These are phyloP conservation scores for Aporophyla nigra DNA, from an alignment of 2,888 invertebrate genomes.

Conservation along the genomic window DNA sequence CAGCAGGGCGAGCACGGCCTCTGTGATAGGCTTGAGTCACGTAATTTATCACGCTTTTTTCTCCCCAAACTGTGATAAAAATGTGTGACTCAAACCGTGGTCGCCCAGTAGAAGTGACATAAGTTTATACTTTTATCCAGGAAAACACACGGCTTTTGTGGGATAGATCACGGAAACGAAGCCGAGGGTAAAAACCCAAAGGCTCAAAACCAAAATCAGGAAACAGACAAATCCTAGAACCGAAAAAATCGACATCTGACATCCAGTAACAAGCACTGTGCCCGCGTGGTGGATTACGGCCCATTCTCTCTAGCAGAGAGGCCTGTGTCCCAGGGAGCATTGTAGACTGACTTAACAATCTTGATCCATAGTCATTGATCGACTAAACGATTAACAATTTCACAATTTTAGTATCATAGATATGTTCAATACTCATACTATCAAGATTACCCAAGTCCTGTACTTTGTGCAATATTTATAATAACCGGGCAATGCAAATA, in stretches of 20 bases:
- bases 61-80: no score
- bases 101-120: no score
- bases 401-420: conserved; percentile 5
- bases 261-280: not conserved
- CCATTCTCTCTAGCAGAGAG: not conserved
- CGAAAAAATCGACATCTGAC: not conserved
- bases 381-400: conserved; percentile 29
- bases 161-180: not conserved
- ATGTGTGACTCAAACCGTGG: no score
- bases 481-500: conserved; percentile 9
- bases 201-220: not conserved
- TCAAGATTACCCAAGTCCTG: conserved; percentile 12
- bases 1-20: no score
- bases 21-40: no score
- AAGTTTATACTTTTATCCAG: not conserved
- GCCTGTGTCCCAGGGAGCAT: not conserved
- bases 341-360: not conserved
- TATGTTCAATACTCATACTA: conserved; percentile 3
- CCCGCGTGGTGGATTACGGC: not conserved
- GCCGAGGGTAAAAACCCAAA: not conserved
- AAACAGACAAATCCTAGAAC: no score
- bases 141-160: not conserved
- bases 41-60: no score
- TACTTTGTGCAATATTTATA: conserved; percentile 29
- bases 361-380: not conserved